These are phyloP conservation scores for Drosophila leonis DNA, from an alignment of 2,888 invertebrate species.

Conservation along the genomic window DNA sequence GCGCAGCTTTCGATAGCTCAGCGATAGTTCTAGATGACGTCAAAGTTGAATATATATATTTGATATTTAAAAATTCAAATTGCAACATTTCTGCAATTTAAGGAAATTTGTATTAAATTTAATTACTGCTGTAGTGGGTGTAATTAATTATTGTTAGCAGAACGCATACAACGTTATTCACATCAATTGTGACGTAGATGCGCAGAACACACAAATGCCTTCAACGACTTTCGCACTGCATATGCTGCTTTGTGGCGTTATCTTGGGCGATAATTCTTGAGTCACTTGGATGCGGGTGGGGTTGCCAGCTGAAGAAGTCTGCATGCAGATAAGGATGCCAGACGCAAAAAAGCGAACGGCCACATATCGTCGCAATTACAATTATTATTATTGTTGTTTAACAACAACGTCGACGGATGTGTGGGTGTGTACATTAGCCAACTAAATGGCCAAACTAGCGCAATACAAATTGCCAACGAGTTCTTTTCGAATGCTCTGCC, in stretches of 20 bases:
- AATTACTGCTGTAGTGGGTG: not conserved
- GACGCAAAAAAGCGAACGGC: slow-evolving; percentile 46
- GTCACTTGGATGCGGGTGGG: slow-evolving; percentile 46
- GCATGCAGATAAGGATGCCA: slow-evolving; percentile 55
- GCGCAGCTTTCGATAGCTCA: slow-evolving; percentile 20
- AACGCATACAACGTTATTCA: too few relatives aligned
- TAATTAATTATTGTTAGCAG: not conserved
- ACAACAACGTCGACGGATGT: slow-evolving; percentile 32
- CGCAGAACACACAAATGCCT: slow-evolving; percentile 22
- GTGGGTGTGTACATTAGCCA: slow-evolving; percentile 30
- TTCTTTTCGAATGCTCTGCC: slow-evolving; percentile 27
- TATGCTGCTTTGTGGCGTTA: slow-evolving; percentile 28
- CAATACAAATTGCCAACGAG: slow-evolving; percentile 40
- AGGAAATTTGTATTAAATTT: not conserved
- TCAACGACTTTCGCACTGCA: not conserved
- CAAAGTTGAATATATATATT: not conserved
- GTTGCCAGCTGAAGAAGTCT: slow-evolving; percentile 51
- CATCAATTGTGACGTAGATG: slow-evolving; percentile 42
- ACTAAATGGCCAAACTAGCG: slow-evolving; percentile 46
- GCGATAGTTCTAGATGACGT: slow-evolving; percentile 11
- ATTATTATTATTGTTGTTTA: slow-evolving; percentile 44
- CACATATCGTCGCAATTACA: slow-evolving; percentile 53
- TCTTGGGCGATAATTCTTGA: slow-evolving; percentile 49
- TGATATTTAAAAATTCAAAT: not conserved
- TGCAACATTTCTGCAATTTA: not conserved